phyloP scores from a whole-genome alignment of 2,888 invertebrate species.

The Gonocerus acuteangulatus region DNA sequence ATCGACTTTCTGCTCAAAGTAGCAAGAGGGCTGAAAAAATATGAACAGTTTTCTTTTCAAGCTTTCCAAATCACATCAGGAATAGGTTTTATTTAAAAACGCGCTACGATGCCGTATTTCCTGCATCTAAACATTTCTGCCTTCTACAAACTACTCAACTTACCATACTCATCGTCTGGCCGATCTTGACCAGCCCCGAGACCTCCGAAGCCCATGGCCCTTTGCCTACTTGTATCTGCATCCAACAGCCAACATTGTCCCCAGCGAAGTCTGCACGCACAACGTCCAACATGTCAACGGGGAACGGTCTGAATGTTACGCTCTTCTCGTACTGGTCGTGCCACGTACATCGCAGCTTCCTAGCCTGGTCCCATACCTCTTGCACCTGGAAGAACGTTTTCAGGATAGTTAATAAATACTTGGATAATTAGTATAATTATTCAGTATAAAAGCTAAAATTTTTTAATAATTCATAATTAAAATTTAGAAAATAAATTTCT shows the following conservation, averaged over 20 bases:
- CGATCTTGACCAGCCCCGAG: slow-evolving; percentile 89
- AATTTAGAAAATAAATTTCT: too few relatives aligned
- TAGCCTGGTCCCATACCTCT: slow-evolving; percentile 88
- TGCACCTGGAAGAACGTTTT: slow-evolving; percentile 58
- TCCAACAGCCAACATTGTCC: slow-evolving; percentile 93
- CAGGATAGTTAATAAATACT: not conserved
- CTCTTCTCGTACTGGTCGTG: slow-evolving; percentile 94
- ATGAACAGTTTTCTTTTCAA: too few relatives aligned
- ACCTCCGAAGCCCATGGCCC: slow-evolving; percentile 97
- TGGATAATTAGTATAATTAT: too few relatives aligned
- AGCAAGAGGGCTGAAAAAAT: too few relatives aligned
- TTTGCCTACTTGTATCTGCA: slow-evolving; percentile 94
- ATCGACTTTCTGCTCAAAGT: too few relatives aligned
- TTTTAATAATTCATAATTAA: too few relatives aligned
- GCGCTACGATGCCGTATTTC: too few relatives aligned
- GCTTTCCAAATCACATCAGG: too few relatives aligned
- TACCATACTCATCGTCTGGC: slow-evolving; percentile 93
- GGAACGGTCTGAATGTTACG: slow-evolving; percentile 89
- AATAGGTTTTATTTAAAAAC: too few relatives aligned
- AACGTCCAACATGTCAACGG: slow-evolving; percentile 90
- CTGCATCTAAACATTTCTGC: too few relatives aligned
- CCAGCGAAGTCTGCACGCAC: slow-evolving; percentile 92
- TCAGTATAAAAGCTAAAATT: too few relatives aligned
- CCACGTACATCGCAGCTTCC: slow-evolving; percentile 88
- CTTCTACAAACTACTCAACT: too few relatives aligned